Evolutionary conservation across 2,888 invertebrate species (phyloP).

Genomic region (Polymixis lichenea): DNA sequence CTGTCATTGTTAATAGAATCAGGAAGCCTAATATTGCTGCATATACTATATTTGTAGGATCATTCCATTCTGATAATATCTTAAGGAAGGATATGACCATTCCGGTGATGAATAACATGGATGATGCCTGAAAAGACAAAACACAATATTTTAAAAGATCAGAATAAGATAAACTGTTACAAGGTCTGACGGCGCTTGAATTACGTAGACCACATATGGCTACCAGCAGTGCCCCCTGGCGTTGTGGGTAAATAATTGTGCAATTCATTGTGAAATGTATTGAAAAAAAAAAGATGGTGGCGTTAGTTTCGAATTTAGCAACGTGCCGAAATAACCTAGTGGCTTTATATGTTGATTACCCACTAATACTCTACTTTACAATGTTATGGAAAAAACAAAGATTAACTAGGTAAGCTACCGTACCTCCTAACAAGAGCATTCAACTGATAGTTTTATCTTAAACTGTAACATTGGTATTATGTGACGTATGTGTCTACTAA

Average conservation of each 20-base stretch:
- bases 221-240: no score
- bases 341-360: not conserved
- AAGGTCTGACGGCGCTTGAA: not conserved
- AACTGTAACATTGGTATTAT: not conserved
- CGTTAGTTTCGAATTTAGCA: not conserved
- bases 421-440: not conserved
- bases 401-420: not conserved
- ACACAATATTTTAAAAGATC: conserved; percentile 1
- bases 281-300: not conserved
- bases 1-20: conserved; percentile 16
- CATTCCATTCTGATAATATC: not conserved
- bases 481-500: not conserved
- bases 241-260: not conserved
- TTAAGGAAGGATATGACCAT: not conserved
- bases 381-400: not conserved
- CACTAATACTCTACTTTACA: not conserved
- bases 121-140: conserved; percentile 22
- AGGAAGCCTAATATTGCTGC: not conserved
- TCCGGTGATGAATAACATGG: not conserved
- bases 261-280: not conserved
- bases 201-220: not conserved
- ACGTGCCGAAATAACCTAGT: not conserved
- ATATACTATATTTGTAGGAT: not conserved
- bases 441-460: not conserved
- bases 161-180: no score